A percentile compares a stretch with the other conserved stretches of the same genome.
These are phyloP conservation scores for Callyntrura sp. DNA, from an alignment of 2,888 invertebrate species.

Conservation along the genomic window DNA sequence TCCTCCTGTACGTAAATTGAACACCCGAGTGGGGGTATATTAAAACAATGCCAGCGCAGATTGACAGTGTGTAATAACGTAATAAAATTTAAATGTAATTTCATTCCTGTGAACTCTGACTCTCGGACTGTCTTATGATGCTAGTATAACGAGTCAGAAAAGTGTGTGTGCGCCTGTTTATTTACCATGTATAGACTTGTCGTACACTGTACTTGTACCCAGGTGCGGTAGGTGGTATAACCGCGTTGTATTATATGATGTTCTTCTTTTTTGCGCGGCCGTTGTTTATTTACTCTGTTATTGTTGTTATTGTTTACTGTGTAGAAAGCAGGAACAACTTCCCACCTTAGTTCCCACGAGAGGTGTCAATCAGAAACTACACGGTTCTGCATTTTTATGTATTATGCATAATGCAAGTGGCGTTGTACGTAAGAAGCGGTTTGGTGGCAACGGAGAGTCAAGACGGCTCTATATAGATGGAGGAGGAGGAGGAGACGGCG, in stretches of 20 bases:
- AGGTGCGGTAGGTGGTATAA: not conserved
- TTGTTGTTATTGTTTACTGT: not conserved
- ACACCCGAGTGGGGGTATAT: not conserved
- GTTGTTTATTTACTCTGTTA: slow-evolving; percentile 18
- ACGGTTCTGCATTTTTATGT: not conserved
- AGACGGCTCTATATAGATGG: not conserved
- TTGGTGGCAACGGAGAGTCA: not conserved
- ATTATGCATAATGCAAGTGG: not conserved
- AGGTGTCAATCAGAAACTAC: slow-evolving; percentile 68
- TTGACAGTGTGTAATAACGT: not conserved
- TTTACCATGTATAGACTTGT: not conserved
- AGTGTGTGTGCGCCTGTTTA: slow-evolving; percentile 5
- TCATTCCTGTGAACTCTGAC: slow-evolving; percentile 56
- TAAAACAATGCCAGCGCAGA: not conserved
- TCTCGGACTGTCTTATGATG: not conserved
- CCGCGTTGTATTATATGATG: too few species aligned
- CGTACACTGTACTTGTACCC: not conserved
- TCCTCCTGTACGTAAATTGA: too few species aligned
- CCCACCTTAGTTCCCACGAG: slow-evolving; percentile 78
- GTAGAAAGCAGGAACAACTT: slow-evolving; percentile 78
- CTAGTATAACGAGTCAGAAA: too few species aligned
- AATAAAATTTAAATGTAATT: slow-evolving; percentile 54
- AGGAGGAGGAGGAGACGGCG: not conserved
- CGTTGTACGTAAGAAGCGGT: not conserved
- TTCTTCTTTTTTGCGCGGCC: not conserved